Evolutionary conservation across 2,888 invertebrate genomes (phyloP).

Genomic region (Thymelicus sylvestris): DNA sequence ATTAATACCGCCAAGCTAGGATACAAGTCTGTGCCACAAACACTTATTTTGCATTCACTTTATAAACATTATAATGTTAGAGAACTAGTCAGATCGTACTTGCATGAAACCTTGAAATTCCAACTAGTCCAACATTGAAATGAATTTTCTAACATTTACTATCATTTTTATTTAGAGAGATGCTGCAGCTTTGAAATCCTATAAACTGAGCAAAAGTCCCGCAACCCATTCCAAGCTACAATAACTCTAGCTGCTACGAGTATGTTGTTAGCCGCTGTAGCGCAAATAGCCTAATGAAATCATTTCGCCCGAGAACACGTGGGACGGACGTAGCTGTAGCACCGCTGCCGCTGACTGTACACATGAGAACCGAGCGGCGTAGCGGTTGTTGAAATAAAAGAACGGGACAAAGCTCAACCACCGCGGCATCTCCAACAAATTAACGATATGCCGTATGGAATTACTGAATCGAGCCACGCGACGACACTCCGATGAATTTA

Average conservation of each 20-base stretch:
- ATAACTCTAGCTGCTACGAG: neutral
- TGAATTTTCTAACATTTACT: too few relatives aligned
- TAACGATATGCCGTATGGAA: slow-evolving; percentile 39
- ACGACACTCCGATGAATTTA: slow-evolving; percentile 6
- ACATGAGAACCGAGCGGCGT: slow-evolving; percentile 6
- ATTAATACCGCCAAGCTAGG: too few relatives aligned
- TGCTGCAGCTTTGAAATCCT: too few relatives aligned
- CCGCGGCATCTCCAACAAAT: slow-evolving; percentile 40
- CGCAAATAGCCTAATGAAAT: slow-evolving; percentile 27
- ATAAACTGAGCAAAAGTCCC: too few relatives aligned
- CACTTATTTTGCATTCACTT: too few relatives aligned
- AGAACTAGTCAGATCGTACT: too few relatives aligned
- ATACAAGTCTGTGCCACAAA: too few relatives aligned
- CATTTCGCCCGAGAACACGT: slow-evolving; percentile 17
- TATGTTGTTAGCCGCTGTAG: slow-evolving; percentile 7
- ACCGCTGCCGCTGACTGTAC: slow-evolving; percentile 13
- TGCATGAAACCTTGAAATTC: too few relatives aligned
- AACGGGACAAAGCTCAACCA: slow-evolving; percentile 31
- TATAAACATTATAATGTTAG: too few relatives aligned
- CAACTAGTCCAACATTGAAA: too few relatives aligned
- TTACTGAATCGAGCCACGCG: slow-evolving; percentile 35
- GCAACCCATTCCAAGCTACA: neutral
- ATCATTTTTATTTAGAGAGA: too few relatives aligned
- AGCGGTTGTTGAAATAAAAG: slow-evolving; percentile 30
- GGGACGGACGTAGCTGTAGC: slow-evolving; percentile 12